Percentiles rank a stretch among this genome's conserved stretches.
These are phyloP conservation scores for Malurus elegans DNA, from an alignment of 2,113 vertebrate species.

Conservation along the genomic window DNA sequence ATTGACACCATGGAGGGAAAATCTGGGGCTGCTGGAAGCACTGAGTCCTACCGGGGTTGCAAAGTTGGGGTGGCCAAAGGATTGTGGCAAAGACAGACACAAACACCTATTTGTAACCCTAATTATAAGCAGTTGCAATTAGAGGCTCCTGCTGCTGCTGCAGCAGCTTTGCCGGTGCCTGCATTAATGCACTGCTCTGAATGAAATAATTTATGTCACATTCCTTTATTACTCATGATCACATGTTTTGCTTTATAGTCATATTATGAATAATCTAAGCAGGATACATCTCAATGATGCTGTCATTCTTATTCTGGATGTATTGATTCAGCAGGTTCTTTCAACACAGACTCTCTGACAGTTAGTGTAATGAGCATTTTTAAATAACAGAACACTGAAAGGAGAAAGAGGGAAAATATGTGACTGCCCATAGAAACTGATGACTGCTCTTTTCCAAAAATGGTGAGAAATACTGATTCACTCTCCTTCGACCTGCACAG, in stretches of 20 bases:
- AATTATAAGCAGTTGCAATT: not conserved
- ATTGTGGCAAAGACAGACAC: not conserved
- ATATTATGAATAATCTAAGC: conserved; percentile 32
- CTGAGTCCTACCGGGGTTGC: not conserved
- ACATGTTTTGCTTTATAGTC: conserved; percentile 26
- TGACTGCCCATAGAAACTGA: not conserved
- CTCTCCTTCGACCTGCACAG: not conserved
- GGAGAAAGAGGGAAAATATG: conserved; percentile 13
- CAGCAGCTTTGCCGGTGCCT: not conserved
- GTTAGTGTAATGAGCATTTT: not conserved
- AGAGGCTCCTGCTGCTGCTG: not conserved
- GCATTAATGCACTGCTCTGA: not conserved
- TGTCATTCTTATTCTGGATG: conserved; percentile 4
- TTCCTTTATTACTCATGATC: conserved; percentile 36
- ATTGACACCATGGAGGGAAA: not conserved
- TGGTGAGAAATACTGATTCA: not conserved
- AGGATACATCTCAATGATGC: conserved; percentile 10
- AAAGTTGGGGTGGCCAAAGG: not conserved
- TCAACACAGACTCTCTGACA: not conserved
- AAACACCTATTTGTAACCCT: not conserved
- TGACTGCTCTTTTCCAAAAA: conserved; percentile 1
- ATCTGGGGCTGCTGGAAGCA: not conserved
- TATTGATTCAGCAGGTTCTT: conserved; percentile 43
- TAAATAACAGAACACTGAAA: not conserved
- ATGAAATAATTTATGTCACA: conserved; percentile 35